Conservation (phyloP, 2,888 invertebrate species). For the Bombylius major region DNA sequence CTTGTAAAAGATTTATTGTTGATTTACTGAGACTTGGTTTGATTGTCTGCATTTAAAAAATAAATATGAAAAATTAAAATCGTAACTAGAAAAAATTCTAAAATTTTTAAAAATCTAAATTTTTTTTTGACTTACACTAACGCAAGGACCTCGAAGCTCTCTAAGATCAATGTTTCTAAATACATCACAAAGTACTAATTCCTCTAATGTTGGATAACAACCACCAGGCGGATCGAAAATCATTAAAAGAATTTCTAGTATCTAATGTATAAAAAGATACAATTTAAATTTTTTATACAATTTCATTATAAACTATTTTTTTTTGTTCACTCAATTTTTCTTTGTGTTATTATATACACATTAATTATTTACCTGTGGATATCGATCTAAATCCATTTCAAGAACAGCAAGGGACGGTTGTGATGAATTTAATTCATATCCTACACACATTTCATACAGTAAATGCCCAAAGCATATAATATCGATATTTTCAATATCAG, state of each 20-base stretch:
- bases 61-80: not conserved
- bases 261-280: constrained; percentile 36
- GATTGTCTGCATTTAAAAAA: constrained; percentile 25
- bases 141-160: constrained; percentile 72
- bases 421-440: constrained; percentile 63
- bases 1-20: constrained; percentile 34
- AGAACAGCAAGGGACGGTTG: constrained; percentile 62
- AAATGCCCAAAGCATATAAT: constrained; percentile 68
- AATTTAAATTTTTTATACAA: not conserved
- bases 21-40: constrained; percentile 37
- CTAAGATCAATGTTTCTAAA: constrained; percentile 80
- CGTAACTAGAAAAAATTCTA: not conserved
- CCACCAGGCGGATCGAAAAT: constrained; percentile 59
- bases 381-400: constrained; percentile 52
- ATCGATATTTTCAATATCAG: constrained; percentile 45
- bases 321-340: not conserved
- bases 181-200: constrained; percentile 67
- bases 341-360: too few relatives aligned
- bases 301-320: not conserved
- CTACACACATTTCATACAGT: constrained; percentile 85
- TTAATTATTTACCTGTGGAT: constrained; percentile 50
- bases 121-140: constrained; percentile 45
- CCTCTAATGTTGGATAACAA: constrained; percentile 63
- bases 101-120: not conserved
- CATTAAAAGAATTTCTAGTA: constrained; percentile 61